Conservation (phyloP, 2,797 vertebrate genomes). For the Eleutherodactylus coqui region DNA sequence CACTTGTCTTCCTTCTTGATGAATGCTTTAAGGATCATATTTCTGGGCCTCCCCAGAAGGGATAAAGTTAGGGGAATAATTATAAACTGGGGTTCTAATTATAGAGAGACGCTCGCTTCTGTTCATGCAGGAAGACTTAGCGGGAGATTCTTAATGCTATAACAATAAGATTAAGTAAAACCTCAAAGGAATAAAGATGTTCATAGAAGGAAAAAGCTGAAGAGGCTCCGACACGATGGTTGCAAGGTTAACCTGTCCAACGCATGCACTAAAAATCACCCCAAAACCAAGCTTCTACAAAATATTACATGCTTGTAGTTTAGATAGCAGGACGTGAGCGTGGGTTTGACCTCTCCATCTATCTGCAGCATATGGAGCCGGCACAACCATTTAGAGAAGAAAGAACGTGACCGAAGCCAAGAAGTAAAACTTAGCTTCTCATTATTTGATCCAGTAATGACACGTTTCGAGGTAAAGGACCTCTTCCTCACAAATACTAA, state of each 20-base stretch:
- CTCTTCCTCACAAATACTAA: no score
- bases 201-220: background rate
- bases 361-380: no score
- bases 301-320: background rate
- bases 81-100: conserved; percentile 32
- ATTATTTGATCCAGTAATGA: no score
- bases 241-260: background rate
- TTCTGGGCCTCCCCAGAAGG: background rate
- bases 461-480: no score
- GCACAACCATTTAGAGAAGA: no score
- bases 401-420: no score
- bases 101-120: conserved; percentile 33
- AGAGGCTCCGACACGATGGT: background rate
- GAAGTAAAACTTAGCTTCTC: no score
- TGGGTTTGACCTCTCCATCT: no score
- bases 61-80: conserved; percentile 21
- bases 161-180: conserved; percentile 17
- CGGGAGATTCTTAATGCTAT: background rate
- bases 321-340: background rate
- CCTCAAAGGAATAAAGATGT: background rate
- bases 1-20: background rate
- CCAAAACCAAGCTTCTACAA: background rate
- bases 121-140: conserved; percentile 45
- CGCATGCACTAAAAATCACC: background rate
- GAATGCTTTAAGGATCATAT: background rate